Base-by-base conservation (phyloP, 2,797 vertebrate genomes). In the Poecilia wingei region DNA sequence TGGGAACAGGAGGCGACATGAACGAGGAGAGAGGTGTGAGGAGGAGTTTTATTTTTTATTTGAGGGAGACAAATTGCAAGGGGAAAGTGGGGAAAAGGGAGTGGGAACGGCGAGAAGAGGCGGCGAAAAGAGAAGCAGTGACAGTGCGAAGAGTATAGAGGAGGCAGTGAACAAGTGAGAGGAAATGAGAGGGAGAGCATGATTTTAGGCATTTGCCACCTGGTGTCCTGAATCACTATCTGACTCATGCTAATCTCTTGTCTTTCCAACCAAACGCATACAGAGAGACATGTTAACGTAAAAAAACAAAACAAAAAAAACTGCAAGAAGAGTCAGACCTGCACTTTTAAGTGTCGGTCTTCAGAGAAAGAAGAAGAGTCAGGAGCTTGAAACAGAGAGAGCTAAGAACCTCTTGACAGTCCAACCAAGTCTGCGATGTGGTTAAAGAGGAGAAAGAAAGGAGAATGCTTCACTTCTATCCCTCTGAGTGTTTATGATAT, bases 191-290 rank as follows among this genome's bases (percentile, higher is more conserved):
- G 87, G 75, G 81, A 59, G 82, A 83, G 87, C 82, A 84, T 83
- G 82, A 92, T 92, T 94, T 93, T 87, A 93, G 83, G 87, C 92
- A 92, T 92, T 94, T 93, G 93, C 93, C 92, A 95, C 94, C 95
- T 94, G 94, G 91, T 82, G 82, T 92, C 90, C 90, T 93, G 94
- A 95, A 89, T 95, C 94, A 95, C 92, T 95, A 94, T 95, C 91
- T 95, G 94, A 95, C 91, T 95, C 94, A 96, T 91, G 91, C 91
- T 93, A 94, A 94, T 95, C 93, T 93, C 93, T 94, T 92, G 92
- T 88, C 89, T 91, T 75, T 86, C 79, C 86, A 80, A 81, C 75
- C 85, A 84, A 82, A 88, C 74, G 79, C 81, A 77, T 59, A 55
- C 53, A 77, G 49, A 81, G 22, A 16, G 74, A 75, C 53, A 51